Base-by-base conservation (phyloP, 2,797 vertebrate species). In the Numenius phaeopus region DNA sequence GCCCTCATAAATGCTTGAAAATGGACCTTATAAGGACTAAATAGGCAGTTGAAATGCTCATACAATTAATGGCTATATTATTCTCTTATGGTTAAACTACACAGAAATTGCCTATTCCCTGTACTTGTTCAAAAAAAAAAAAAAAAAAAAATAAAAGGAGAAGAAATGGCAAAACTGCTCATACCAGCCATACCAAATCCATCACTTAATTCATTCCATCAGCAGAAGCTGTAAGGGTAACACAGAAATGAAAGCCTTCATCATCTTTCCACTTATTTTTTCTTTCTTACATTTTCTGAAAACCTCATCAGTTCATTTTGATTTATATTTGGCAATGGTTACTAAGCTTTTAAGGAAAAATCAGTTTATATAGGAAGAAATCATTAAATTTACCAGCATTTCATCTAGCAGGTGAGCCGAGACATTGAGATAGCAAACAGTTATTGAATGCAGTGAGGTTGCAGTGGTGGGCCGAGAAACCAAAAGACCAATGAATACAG, bases 401-500 rank as follows among this genome's bases (percentile, higher is more conserved):
- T 72, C 34, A 42, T 61, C 19, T 27, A 37, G 14, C 15, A 24
- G 7, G 13, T 10, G 42, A 65, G 7, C 17, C 1, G 3, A 59
- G 15, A 55, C 13, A 4, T 13, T 67, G 75, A 72, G 23, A 26
- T 39, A 18, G 13, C 15, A 27, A 77, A 32, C 19, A 50, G 34
- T 29, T 52, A 47, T 2, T 30, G 44, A 81, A 42, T 7, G 13
- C 0, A 0, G 29, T 26, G 16, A 24, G 7, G 8, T 16, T 62
- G 26, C 47, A 61, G 21, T 21, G 15, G 9, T 64, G 34, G 59
- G 44, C 23, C 22, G 10, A 57, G 26, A 65, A 71, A 37, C 8
- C 21, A 29, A 50, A 54, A 44, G 32, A 64, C 16, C 9, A 29
- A 5, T 9, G 22, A 54, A 39, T 17, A 22, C 5, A 54, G 10